Base-by-base conservation (phyloP, 2,797 vertebrate species). In the Eutrigla gurnardus region DNA sequence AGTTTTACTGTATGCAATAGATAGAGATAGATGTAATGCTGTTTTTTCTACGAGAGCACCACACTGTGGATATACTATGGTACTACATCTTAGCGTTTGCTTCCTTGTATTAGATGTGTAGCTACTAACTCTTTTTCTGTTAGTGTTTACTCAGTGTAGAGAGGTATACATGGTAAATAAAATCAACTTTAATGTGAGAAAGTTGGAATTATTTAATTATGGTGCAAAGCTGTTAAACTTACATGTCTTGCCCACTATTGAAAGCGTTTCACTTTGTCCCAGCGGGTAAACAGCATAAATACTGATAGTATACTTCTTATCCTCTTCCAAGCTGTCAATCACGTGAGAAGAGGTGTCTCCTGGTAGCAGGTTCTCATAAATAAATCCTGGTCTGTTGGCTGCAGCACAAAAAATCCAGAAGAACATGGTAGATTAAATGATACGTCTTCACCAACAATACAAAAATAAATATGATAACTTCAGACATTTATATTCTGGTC, bases 271-370 rank as follows among this genome's bases (percentile, higher is more conserved):
- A 78, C 95, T 97, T 0, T 88, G 91, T 2, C 96, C 96, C 85
- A 97, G 90, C 0, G 93, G 93, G 40, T 95, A 96, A 67, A 96
- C 67, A 0, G 95, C 93, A 0, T 93, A 96, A 87, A 98, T 96
- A 88, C 91, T 95, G 91, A 97, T 52, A 5, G 75, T 94, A 86
- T 97, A 97, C 14, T 95, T 94, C 84, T 89, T 94, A 45, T 97
- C 96, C 80, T 96, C 96, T 68, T 96, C 93, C 85, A 98, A 81
- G 81, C 94, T 95, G 73, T 96, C 95, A 80, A 98, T 95, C 76
- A 95, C 63, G 2, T 96, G 95, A 61, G 95, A 96, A 5, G 94
- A 96, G 62, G 86, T 57, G 0, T 96, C 95, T 0, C 93, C 93
- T 3, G 35, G 77, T 60, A 97, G 91, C 68, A 94, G 88, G 84